phyloP scores from a whole-genome alignment of 1,140 invertebrate genomes.

The Eumeta japonica region DNA sequence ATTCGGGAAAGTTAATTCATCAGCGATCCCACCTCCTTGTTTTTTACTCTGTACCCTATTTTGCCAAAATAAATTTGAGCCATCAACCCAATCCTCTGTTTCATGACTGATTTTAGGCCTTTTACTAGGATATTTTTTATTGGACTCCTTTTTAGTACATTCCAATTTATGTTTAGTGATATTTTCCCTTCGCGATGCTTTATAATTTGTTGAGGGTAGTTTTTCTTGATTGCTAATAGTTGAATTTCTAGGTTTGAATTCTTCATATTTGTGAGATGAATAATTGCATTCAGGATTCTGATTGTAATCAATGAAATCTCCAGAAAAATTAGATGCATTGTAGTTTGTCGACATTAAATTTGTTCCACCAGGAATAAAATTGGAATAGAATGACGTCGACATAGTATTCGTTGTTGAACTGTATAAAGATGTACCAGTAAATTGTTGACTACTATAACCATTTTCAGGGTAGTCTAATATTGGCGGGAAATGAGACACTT shows the following conservation, averaged over 20 bases:
- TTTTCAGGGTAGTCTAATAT: slow-evolving; percentile 49
- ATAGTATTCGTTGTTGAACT: slow-evolving; percentile 47
- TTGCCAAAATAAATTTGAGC: slow-evolving; percentile 38
- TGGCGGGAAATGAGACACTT: slow-evolving; percentile 48
- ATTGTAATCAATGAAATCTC: slow-evolving; percentile 48
- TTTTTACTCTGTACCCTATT: slow-evolving; percentile 34
- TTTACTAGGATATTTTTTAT: slow-evolving; percentile 47
- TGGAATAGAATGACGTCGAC: slow-evolving; percentile 48
- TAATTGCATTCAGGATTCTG: slow-evolving; percentile 45
- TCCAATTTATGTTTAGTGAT: slow-evolving; percentile 46
- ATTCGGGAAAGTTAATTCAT: slow-evolving; percentile 39
- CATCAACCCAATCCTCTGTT: slow-evolving; percentile 42
- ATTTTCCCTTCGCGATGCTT: slow-evolving; percentile 36
- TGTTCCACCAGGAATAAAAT: slow-evolving; percentile 40
- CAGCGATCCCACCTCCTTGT: slow-evolving; percentile 39
- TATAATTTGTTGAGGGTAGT: slow-evolving; percentile 24
- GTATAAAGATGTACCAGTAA: slow-evolving; percentile 43
- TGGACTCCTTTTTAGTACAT: slow-evolving; percentile 48
- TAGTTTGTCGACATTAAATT: slow-evolving; percentile 46
- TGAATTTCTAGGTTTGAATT: slow-evolving; percentile 40
- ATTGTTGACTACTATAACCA: slow-evolving; percentile 38
- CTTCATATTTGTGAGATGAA: slow-evolving; percentile 41
- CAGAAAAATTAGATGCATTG: slow-evolving; percentile 32
- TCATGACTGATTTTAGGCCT: slow-evolving; percentile 35
- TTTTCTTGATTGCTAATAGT: slow-evolving; percentile 34